A percentile compares a stretch with the other conserved stretches of the same genome.
Evolutionary conservation across 2,888 invertebrate genomes (phyloP).

Genomic region (Cantharis rustica): DNA sequence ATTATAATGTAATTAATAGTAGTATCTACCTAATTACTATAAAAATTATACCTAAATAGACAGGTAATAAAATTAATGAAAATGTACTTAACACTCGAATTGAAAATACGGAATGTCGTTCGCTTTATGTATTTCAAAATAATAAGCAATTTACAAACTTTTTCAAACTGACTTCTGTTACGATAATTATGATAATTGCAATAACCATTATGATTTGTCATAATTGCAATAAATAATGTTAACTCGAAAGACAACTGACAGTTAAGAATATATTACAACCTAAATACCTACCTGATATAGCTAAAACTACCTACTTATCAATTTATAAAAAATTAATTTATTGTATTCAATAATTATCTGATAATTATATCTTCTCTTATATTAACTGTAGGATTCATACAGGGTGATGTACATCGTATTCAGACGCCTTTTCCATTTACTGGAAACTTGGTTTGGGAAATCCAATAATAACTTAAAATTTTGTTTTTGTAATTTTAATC

Average conservation of each 20-base stretch:
- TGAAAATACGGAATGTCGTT: background rate
- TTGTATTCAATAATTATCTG: background rate
- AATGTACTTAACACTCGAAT: no score
- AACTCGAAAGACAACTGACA: constrained; percentile 7
- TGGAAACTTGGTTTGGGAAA: no score
- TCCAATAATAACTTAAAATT: no score
- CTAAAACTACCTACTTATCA: background rate
- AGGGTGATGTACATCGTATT: no score
- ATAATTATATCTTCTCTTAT: background rate
- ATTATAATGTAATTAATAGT: background rate
- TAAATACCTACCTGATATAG: constrained; percentile 3
- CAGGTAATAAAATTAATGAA: no score
- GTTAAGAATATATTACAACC: constrained; percentile 9
- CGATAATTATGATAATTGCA: background rate
- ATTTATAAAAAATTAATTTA: background rate
- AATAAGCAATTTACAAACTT: background rate
- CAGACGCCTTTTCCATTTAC: no score
- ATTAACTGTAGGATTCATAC: background rate
- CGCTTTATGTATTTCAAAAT: background rate
- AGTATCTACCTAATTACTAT: background rate
- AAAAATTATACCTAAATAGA: background rate
- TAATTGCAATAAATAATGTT: constrained; percentile 8
- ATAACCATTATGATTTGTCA: constrained; percentile 5
- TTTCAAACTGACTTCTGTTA: background rate
- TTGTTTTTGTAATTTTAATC: no score